These are phyloP conservation scores for Drosophila lutescens DNA, from an alignment of 2,888 invertebrate genomes.

Conservation along the genomic window DNA sequence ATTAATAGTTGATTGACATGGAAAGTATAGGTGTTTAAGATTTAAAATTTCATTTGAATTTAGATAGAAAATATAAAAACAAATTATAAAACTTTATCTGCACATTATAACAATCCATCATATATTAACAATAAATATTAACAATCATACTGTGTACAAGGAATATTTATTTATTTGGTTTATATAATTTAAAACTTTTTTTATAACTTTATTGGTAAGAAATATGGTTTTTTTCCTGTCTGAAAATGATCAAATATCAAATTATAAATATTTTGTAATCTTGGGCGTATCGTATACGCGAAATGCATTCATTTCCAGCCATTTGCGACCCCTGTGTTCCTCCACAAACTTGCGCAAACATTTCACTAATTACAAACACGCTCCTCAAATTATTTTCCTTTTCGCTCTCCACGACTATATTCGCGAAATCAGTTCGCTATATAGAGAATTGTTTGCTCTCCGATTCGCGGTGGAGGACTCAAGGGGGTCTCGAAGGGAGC, in stretches of 20 bases:
- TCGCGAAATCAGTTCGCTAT: constrained; percentile 22
- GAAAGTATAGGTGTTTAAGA: constrained; percentile 9
- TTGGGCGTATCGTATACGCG: not conserved
- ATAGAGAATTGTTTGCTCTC: constrained; percentile 7
- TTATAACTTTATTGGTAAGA: not conserved
- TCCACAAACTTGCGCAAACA: constrained; percentile 34
- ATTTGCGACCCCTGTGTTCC: not conserved
- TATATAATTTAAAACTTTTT: no score
- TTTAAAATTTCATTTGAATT: not conserved
- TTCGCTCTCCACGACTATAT: not conserved
- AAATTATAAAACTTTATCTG: no score
- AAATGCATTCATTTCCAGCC: constrained; percentile 17
- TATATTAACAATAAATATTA: no score
- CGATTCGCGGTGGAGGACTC: not conserved
- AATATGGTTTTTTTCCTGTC: not conserved
- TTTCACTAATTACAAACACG: constrained; percentile 44
- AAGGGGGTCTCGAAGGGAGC: not conserved
- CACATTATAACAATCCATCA: no score
- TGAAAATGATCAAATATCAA: constrained; percentile 2
- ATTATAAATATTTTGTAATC: constrained; percentile 5
- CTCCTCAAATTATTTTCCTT: constrained; percentile 30
- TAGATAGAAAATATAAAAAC: no score
- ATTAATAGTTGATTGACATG: constrained; percentile 29
- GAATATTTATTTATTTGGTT: not conserved
- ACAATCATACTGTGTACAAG: no score